Base-by-base conservation (phyloP, 2,113 vertebrate species). In the Siniperca chuatsi region DNA sequence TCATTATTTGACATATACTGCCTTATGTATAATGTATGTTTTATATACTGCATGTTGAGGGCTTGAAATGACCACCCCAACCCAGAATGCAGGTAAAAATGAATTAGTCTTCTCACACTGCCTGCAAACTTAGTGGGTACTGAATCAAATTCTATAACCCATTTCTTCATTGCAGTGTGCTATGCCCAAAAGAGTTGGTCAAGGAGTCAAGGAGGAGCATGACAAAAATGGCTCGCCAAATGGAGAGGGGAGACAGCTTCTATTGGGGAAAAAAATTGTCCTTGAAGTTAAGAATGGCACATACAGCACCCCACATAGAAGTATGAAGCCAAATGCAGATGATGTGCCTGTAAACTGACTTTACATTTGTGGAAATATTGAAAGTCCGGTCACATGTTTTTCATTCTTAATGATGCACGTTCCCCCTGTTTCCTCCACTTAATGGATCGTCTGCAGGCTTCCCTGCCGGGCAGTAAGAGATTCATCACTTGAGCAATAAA, bases 371-470 rank as follows among this genome's bases (percentile, higher is more conserved):
- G 3, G 20, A 29, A 40, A 60, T 44, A 44, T 8, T 21, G 50
- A 71, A 40, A 18, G 12, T 48, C 55, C 2, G 2, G 18, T 82
- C 65, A n/a, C 42, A 25, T 55, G n/a, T 35, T 62, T 54, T 54
- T 44, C 66, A 37, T 21, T 23, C 33, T 25, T 84, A 67, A 61
- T 68, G 29, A 33, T 23, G 54, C 61, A 25, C 1, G 2, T 48
- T 23, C 29, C 62, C 52, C 35, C 23, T n/a, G 33, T 50, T 78
- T 16, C 50, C 23, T 40, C 42, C 60, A 55, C 23, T 48, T 40
- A 78, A 72, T 66, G 82, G 75, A 65, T 78, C 6, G 0, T 46
- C 46, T 25, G 16, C 15, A 48, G 52, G 65, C 50, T 50, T 60
- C 25, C 57, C 66, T 64, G 33, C 68, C 18, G n/a, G 42, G 42